These are phyloP conservation scores for Drosophila maculinotata DNA, from an alignment of 2,888 invertebrate species.

Conservation along the genomic window DNA sequence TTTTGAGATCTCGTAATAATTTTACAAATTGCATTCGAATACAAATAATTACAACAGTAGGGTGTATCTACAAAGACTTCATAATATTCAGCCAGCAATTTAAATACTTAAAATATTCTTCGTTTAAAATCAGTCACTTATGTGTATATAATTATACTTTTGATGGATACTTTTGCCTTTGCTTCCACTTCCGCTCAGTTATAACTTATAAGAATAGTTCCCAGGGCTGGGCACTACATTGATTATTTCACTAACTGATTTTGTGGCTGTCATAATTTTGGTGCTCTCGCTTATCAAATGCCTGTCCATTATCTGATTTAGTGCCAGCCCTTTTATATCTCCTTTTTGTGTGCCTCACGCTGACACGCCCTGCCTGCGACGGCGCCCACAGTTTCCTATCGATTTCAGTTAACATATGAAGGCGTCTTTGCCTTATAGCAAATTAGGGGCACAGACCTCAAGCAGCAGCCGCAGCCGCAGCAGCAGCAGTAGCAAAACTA, in stretches of 20 bases:
- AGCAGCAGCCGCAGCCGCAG: constrained; percentile 11
- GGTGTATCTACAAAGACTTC: too few relatives aligned
- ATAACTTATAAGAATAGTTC: too few relatives aligned
- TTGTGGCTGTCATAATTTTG: constrained; percentile 38
- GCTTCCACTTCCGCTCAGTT: neutral
- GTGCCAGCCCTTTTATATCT: constrained; percentile 23
- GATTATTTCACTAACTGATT: constrained; percentile 29
- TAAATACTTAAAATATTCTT: too few relatives aligned
- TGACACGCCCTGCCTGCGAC: constrained; percentile 22
- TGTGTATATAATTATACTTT: too few relatives aligned
- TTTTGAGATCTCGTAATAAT: too few relatives aligned
- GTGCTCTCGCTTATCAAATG: constrained; percentile 38
- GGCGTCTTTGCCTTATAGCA: constrained; percentile 54
- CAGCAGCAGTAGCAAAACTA: constrained; percentile 52
- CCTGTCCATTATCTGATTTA: constrained; percentile 54
- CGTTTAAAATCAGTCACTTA: too few relatives aligned
- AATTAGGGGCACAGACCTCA: constrained; percentile 70
- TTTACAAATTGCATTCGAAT: too few relatives aligned
- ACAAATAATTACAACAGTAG: too few relatives aligned
- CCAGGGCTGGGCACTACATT: neutral
- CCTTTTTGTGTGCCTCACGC: too few relatives aligned
- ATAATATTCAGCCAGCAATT: too few relatives aligned
- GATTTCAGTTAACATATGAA: constrained; percentile 59
- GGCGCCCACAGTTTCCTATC: constrained; percentile 36
- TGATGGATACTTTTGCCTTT: neutral